phyloP scores from a whole-genome alignment of 2,888 invertebrate genomes.

The Plebejus argus region DNA sequence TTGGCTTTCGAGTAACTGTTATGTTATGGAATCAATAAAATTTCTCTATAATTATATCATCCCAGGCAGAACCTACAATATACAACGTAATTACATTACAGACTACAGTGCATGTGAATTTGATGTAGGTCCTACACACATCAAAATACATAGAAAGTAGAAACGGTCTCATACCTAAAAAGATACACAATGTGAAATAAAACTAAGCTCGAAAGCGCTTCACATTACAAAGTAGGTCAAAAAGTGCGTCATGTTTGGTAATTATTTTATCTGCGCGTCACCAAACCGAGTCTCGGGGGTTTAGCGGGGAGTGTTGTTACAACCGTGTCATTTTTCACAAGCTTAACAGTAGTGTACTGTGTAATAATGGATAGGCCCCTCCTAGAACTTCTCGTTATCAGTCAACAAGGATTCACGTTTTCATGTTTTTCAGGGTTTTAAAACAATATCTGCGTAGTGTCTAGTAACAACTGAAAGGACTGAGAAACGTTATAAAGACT shows the following conservation, averaged over 20 bases:
- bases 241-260: constrained; percentile 1
- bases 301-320: not conserved
- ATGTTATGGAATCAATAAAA: not conserved
- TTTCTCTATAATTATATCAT: not conserved
- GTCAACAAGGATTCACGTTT: too few relatives aligned
- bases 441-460: too few relatives aligned
- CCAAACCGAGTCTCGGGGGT: constrained; percentile 3
- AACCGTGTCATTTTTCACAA: not conserved
- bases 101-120: too few relatives aligned
- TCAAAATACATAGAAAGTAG: not conserved
- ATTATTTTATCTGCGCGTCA: constrained; percentile 19
- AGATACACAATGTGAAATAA: not conserved
- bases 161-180: not conserved
- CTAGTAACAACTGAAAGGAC: too few relatives aligned
- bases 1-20: not conserved
- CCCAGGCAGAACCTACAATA: too few relatives aligned
- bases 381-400: not conserved
- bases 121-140: too few relatives aligned
- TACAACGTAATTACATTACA: too few relatives aligned
- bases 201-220: not conserved
- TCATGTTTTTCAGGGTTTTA: too few relatives aligned
- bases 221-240: not conserved
- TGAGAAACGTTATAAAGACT: too few relatives aligned
- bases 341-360: not conserved
- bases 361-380: not conserved